These are phyloP conservation scores for Botia almorhae DNA, from an alignment of 2,797 vertebrate species.

Conservation along the genomic window DNA sequence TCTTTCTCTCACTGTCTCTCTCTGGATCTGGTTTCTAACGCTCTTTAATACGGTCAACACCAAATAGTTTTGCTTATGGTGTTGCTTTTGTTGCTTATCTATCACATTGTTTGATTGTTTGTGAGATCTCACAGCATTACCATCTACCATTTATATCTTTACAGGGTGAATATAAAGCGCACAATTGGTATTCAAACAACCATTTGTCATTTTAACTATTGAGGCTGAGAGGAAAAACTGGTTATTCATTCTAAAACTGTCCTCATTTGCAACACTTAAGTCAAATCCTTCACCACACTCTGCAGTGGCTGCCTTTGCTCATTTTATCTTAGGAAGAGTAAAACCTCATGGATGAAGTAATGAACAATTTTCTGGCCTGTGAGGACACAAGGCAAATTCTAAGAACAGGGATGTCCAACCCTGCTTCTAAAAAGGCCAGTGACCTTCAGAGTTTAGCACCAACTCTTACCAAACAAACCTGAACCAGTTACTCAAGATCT, in stretches of 20 bases:
- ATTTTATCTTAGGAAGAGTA: neutral
- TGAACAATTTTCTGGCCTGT: too few relatives aligned
- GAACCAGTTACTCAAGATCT: too few relatives aligned
- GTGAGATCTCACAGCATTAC: neutral
- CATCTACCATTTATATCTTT: neutral
- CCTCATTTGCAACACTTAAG: neutral
- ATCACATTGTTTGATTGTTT: neutral
- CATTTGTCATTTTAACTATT: neutral
- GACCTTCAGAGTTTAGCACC: too few relatives aligned
- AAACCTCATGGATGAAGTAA: neutral
- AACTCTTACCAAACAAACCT: too few relatives aligned
- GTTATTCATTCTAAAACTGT: neutral
- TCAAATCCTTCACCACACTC: neutral
- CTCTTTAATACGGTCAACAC: neutral
- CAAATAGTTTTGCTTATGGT: slow-evolving; percentile 3
- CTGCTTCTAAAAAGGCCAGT: too few relatives aligned
- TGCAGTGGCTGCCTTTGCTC: neutral
- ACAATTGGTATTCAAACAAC: neutral
- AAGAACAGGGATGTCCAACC: too few relatives aligned
- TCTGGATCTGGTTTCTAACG: neutral
- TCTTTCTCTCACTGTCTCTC: neutral
- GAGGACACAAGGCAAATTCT: too few relatives aligned
- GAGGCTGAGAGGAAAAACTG: neutral
- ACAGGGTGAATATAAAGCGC: neutral
- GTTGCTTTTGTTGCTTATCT: neutral